Conservation (phyloP, 2,888 invertebrate species). For the Drosophila macrospina region DNA sequence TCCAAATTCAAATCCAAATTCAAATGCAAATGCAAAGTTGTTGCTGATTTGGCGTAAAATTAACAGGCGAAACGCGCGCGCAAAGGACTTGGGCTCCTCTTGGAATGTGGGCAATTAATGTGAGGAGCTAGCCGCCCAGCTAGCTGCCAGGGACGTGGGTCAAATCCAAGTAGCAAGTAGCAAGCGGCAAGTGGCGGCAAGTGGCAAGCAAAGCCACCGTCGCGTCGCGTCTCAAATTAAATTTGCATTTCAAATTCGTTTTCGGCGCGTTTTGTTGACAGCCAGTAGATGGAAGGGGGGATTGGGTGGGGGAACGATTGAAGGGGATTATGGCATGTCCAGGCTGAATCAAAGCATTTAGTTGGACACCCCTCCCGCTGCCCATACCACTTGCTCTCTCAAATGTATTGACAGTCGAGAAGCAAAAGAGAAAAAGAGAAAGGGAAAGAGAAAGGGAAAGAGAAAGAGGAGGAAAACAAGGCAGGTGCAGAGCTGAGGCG, state of each 20-base stretch:
- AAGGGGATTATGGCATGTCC: slow-evolving; percentile 28
- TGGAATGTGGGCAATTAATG: slow-evolving; percentile 72
- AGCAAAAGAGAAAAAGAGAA: slow-evolving; percentile 20
- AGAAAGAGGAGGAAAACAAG: slow-evolving; percentile 16
- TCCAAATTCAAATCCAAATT: slow-evolving; percentile 33
- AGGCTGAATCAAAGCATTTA: slow-evolving; percentile 76
- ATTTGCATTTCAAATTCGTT: slow-evolving; percentile 81
- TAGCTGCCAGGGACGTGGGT: slow-evolving; percentile 6
- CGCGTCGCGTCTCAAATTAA: slow-evolving; percentile 75
- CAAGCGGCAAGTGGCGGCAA: too few species aligned
- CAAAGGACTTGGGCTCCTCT: slow-evolving; percentile 16
- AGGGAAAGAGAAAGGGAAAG: slow-evolving; percentile 18
- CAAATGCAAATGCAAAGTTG: slow-evolving; percentile 60
- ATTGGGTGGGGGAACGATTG: background rate
- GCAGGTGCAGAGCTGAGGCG: slow-evolving; percentile 53
- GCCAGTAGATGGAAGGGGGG: slow-evolving; percentile 30
- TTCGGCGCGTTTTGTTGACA: slow-evolving; percentile 72
- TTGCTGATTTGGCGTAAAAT: slow-evolving; percentile 81
- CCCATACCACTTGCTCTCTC: too few species aligned
- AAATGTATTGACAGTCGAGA: slow-evolving; percentile 69
- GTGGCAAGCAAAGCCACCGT: slow-evolving; percentile 40
- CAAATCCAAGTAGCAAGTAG: slow-evolving; percentile 8
- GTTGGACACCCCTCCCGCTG: slow-evolving; percentile 37
- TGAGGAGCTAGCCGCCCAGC: slow-evolving; percentile 34
- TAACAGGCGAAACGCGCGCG: slow-evolving; percentile 75